Evolutionary conservation across 1,140 invertebrate genomes (phyloP), one percentile per base, ranked within the genome.

Genomic region (Cataglyphis hispanica): DNA sequence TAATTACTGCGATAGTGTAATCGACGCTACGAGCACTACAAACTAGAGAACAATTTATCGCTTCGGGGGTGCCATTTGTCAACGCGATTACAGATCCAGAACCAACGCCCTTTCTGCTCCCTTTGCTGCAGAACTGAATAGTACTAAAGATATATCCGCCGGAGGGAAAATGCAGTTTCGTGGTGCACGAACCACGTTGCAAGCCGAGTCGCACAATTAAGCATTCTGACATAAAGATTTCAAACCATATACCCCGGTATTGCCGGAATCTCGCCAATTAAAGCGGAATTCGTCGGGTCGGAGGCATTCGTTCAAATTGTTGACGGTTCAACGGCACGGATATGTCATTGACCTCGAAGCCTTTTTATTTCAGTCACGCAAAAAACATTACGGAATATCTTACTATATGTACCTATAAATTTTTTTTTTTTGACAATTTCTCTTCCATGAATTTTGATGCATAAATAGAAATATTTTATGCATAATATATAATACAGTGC

Each of bases 261-360:
- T 83, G 88, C 64, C 83, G 61, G 86, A 88, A 88, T 86, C 61
- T 69, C 70, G 69, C 84, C 86, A 91, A 86, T 91, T 91, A 90
- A 86, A 88, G 70, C 22, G 75, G 84, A 90, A 91, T 90, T 76
- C 67, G 50, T 74, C 56, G 34, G 63, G 31, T 10, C 31, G 16
- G 31, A 61, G 27, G 25, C 40, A 22, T 74, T 31, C 46, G 58
- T 58, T 84, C 27, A 64, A 76, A 56, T 27, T 50, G 40, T 22
- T 60, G 50, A 75, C 16, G 40, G 31, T 56, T 69, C 19, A 46
- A 46, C 72, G 43, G 46, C 50, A 75, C 25, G 64, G 4, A 31
- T 22, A 40, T 58, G 60, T 85, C 76, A 31, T 31, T 53, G 19
- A 60, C 53, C 19, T 60, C 66, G 27, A 81, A 72, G 53, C 60